phyloP scores from a whole-genome alignment of 2,888 invertebrate species.

The Drosophila paranaensis region DNA sequence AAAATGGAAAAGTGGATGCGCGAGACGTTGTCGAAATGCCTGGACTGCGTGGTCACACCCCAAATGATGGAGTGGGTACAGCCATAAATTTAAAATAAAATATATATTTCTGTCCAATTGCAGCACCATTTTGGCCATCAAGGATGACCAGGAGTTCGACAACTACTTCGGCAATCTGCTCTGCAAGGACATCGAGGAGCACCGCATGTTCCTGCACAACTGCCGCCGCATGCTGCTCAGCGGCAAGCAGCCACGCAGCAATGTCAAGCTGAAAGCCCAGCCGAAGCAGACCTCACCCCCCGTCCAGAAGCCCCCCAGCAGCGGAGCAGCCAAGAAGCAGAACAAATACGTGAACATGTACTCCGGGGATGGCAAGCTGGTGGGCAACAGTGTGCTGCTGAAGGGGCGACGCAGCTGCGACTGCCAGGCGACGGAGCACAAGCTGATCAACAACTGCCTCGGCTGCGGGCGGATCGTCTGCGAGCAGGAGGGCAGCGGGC shows the following conservation, averaged over 20 bases:
- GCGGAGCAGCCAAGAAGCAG: conserved; percentile 86
- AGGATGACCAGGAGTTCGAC: conserved; percentile 89
- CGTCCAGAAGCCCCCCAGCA: neutral
- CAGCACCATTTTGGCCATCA: conserved; percentile 90
- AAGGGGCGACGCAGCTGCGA: conserved; percentile 94
- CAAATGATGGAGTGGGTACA: conserved; percentile 88
- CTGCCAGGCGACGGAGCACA: conserved; percentile 96
- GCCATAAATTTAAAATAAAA: neutral
- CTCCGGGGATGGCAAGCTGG: conserved; percentile 88
- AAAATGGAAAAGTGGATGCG: conserved; percentile 89
- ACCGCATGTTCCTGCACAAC: conserved; percentile 88
- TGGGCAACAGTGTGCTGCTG: conserved; percentile 86
- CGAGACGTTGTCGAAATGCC: conserved; percentile 87
- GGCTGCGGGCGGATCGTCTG: conserved; percentile 98
- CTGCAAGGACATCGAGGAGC: conserved; percentile 88
- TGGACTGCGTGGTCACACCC: conserved; percentile 89
- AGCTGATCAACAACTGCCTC: conserved; percentile 95
- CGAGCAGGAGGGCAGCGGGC: conserved; percentile 97
- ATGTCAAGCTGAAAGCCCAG: conserved; percentile 31
- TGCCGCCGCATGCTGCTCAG: conserved; percentile 86
- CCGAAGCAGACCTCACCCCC: conserved; percentile 25
- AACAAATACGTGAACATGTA: conserved; percentile 91
- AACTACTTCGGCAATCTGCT: conserved; percentile 92
- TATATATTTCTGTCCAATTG: neutral
- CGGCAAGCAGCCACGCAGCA: conserved; percentile 64